Conservation (phyloP, 2,888 invertebrate species). For the Aphidius colemani region DNA sequence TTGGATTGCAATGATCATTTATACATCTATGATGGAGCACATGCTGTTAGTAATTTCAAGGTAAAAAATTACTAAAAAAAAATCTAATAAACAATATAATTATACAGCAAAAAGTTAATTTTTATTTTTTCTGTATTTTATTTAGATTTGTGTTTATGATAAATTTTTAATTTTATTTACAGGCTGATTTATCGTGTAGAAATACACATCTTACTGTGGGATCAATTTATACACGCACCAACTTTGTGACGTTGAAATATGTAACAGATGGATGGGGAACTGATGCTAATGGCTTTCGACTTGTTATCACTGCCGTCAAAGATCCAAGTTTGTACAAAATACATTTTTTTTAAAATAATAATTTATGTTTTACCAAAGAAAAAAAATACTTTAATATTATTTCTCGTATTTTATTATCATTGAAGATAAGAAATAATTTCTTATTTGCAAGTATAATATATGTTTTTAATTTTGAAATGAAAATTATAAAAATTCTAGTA, state of each 20-base stretch:
- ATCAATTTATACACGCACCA: conserved; percentile 87
- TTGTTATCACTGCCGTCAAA: conserved; percentile 92
- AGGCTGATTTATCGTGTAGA: conserved; percentile 90
- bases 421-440: no score
- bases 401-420: no score
- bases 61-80: conserved; percentile 61
- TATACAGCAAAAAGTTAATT: neutral
- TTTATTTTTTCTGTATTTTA: conserved; percentile 7
- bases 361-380: no score
- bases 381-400: no score
- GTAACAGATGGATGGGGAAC: conserved; percentile 93
- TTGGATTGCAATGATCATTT: conserved; percentile 94
- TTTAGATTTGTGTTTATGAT: conserved; percentile 3
- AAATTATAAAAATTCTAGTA: no score
- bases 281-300: conserved; percentile 87
- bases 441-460: no score
- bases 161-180: conserved; percentile 56
- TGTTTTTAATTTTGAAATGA: no score
- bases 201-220: conserved; percentile 89
- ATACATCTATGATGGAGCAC: conserved; percentile 90
- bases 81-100: conserved; percentile 2
- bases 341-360: no score
- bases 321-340: conserved; percentile 77
- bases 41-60: conserved; percentile 86
- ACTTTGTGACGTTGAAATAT: conserved; percentile 92